phyloP scores from a whole-genome alignment of 2,113 vertebrate species.

The Albula glossodonta region DNA sequence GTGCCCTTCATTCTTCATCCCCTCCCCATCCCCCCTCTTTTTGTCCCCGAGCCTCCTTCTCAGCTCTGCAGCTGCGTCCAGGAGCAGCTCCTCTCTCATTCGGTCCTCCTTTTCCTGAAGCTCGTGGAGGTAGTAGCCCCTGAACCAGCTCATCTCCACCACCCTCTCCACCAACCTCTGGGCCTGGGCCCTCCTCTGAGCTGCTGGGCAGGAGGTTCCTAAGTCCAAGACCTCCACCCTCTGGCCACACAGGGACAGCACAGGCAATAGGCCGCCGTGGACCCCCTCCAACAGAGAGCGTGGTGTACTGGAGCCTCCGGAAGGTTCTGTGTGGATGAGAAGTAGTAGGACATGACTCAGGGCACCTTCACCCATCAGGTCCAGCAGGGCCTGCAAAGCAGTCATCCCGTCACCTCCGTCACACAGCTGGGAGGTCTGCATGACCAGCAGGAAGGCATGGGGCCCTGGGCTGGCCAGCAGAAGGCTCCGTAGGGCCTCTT shows the following conservation, averaged over 20 bases:
- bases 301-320: slow-evolving; percentile 11
- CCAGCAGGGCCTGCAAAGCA: slow-evolving; percentile 23
- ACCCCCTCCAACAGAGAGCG: slow-evolving; percentile 47
- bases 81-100: slow-evolving; percentile 56
- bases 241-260: slow-evolving; percentile 47
- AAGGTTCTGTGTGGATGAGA: slow-evolving; percentile 43
- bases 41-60: slow-evolving; percentile 41
- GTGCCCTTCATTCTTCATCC: neutral
- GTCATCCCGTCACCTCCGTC: slow-evolving; percentile 9
- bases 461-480: slow-evolving; percentile 59
- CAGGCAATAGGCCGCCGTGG: slow-evolving; percentile 29
- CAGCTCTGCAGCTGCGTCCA: slow-evolving; percentile 53
- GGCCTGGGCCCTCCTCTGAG: slow-evolving; percentile 11
- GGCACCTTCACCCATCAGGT: slow-evolving; percentile 50
- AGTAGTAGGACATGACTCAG: slow-evolving; percentile 49
- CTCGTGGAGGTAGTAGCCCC: slow-evolving; percentile 59
- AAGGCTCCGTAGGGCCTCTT: slow-evolving; percentile 58
- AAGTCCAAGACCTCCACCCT: slow-evolving; percentile 55
- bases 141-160: slow-evolving; percentile 43
- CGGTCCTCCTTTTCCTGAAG: slow-evolving; percentile 58
- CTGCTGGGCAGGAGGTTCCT: slow-evolving; percentile 24
- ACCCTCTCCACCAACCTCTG: slow-evolving; percentile 48
- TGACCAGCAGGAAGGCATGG: slow-evolving; percentile 58
- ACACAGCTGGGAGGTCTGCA: slow-evolving; percentile 36
- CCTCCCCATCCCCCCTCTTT: neutral